Percentiles rank a stretch among this genome's conserved stretches.
Evolutionary conservation across 1,140 invertebrate genomes (phyloP).

Genomic region (Drosophila sechellia): DNA sequence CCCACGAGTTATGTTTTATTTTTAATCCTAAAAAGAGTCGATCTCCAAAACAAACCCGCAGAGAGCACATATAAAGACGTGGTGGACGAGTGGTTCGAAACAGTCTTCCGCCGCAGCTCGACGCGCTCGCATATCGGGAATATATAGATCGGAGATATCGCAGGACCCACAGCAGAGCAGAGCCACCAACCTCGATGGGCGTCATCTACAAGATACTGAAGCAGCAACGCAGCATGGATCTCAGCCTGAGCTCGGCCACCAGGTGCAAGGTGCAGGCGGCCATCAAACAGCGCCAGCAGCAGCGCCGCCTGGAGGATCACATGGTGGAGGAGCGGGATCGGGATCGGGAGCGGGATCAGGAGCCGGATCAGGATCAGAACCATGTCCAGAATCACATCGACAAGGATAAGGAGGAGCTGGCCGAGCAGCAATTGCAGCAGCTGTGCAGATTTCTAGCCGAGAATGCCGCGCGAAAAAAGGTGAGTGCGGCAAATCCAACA

Average conservation of each 20-base stretch:
- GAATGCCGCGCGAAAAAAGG: constrained; percentile 70
- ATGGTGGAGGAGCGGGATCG: constrained; percentile 1
- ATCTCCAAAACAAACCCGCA: constrained; percentile 50
- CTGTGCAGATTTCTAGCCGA: constrained; percentile 76
- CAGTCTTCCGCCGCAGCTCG: constrained; percentile 56
- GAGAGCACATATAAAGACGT: constrained; percentile 54
- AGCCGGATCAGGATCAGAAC: constrained; percentile 19
- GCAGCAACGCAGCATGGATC: constrained; percentile 68
- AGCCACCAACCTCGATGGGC: constrained; percentile 58
- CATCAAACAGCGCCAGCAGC: constrained; percentile 65
- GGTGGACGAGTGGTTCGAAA: constrained; percentile 27
- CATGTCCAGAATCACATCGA: not conserved
- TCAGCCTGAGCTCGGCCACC: constrained; percentile 58
- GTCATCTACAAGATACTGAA: constrained; percentile 80
- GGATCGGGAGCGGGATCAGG: not conserved
- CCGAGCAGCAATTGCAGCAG: constrained; percentile 70
- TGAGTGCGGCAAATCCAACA: not conserved
- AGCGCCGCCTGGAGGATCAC: constrained; percentile 24
- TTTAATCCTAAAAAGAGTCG: constrained; percentile 53
- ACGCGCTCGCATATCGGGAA: constrained; percentile 16
- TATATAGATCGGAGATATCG: not conserved
- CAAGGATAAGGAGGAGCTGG: constrained; percentile 32
- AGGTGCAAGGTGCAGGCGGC: constrained; percentile 67
- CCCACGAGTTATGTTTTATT: constrained; percentile 71
- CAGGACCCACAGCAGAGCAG: constrained; percentile 2